Percentiles rank a stretch among this genome's conserved stretches.
phyloP scores from a whole-genome alignment of 2,888 invertebrate species.

The Drosophila setosimentum region DNA sequence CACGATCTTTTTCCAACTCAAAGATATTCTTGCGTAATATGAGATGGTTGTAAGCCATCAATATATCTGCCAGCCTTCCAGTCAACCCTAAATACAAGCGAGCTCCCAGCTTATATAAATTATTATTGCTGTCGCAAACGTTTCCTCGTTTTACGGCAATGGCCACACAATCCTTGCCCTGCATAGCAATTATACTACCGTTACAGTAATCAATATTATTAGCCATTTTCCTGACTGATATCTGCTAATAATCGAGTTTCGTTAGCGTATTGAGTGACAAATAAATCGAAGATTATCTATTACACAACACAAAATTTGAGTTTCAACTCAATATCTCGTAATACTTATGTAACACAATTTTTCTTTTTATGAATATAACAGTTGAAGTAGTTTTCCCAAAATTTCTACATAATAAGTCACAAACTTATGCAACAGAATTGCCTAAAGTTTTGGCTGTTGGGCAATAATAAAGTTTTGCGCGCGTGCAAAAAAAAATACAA shows the following conservation, averaged over 20 bases:
- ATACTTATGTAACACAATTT: background rate
- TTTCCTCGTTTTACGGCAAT: constrained; percentile 98
- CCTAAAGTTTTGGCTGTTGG: constrained; percentile 1
- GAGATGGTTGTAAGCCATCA: constrained; percentile 95
- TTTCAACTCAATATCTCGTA: background rate
- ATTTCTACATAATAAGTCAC: background rate
- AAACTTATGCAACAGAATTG: constrained; percentile 28
- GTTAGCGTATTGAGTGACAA: background rate
- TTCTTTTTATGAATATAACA: background rate
- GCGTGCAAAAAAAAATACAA: constrained; percentile 16
- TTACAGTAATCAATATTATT: constrained; percentile 86
- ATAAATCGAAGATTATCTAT: background rate
- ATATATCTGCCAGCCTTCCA: constrained; percentile 97
- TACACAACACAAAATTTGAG: background rate
- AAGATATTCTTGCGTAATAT: constrained; percentile 95
- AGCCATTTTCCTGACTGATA: background rate
- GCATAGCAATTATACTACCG: constrained; percentile 98
- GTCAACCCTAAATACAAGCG: constrained; percentile 95
- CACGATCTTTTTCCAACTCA: constrained; percentile 95
- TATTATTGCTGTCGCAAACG: constrained; percentile 95
- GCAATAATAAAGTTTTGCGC: constrained; percentile 41
- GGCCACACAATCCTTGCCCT: constrained; percentile 98
- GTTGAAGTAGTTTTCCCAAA: constrained; percentile 1
- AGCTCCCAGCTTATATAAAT: constrained; percentile 97
- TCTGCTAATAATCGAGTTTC: background rate